Percentiles rank a stretch among this genome's conserved stretches.
Conservation (phyloP, 64 coral and sea anemone genomes). For the Hydrozoanthus tunicans region DNA sequence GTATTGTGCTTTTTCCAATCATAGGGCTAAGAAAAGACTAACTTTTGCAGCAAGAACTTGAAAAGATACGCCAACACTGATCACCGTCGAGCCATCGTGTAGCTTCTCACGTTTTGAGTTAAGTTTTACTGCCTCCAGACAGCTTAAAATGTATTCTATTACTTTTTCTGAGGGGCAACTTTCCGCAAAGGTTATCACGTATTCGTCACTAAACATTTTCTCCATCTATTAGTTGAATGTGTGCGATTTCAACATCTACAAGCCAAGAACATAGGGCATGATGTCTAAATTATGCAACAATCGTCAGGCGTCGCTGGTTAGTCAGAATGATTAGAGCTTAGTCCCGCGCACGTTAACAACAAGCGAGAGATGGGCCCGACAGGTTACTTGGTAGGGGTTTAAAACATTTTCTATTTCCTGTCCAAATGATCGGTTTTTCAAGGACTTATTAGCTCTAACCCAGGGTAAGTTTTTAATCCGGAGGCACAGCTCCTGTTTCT, state of each 20-base stretch:
- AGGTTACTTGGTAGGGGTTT: too few species aligned
- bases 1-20: neutral
- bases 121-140: constrained; percentile 57
- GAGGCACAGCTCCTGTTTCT: too few species aligned
- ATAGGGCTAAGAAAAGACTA: neutral
- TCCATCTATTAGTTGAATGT: neutral
- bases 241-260: neutral
- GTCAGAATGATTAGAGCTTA: neutral
- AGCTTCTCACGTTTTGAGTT: constrained; percentile 37
- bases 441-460: too few species aligned
- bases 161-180: constrained; percentile 70
- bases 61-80: constrained; percentile 65
- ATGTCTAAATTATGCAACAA: neutral
- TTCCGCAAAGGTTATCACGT: constrained; percentile 67
- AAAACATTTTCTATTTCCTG: too few species aligned
- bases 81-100: constrained; percentile 56
- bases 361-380: too few species aligned
- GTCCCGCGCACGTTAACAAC: neutral
- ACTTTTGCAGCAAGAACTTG: constrained; percentile 73
- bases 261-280: neutral
- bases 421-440: too few species aligned
- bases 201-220: constrained; percentile 49
- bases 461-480: too few species aligned
- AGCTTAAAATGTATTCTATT: constrained; percentile 73
- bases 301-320: neutral